Conservation (phyloP, 2,888 invertebrate species). For the Hypselothyrea guttata region DNA sequence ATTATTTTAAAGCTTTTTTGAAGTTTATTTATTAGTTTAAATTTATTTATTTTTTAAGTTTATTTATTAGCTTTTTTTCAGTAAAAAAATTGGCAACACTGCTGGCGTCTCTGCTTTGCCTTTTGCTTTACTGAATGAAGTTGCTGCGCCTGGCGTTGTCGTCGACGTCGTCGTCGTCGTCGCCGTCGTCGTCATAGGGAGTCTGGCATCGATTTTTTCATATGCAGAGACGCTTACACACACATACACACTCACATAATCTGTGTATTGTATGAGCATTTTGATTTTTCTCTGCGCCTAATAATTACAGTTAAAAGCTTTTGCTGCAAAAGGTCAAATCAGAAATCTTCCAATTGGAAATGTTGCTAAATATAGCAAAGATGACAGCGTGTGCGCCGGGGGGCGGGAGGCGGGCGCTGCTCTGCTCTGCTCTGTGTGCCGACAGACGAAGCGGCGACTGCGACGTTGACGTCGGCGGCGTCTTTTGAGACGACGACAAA, state of each 20-base stretch:
- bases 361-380: constrained; percentile 66
- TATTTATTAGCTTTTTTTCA: too few species aligned
- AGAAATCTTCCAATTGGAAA: constrained; percentile 62
- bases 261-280: constrained; percentile 21
- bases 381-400: constrained; percentile 37
- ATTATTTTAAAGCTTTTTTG: too few species aligned
- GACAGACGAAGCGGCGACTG: constrained; percentile 58
- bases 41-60: too few species aligned
- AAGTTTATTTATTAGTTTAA: too few species aligned
- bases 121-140: constrained; percentile 72
- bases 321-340: constrained; percentile 71
- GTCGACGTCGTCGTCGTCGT: constrained; percentile 30
- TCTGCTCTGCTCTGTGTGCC: constrained; percentile 31
- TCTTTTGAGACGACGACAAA: constrained; percentile 64
- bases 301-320: constrained; percentile 62
- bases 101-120: constrained; percentile 36
- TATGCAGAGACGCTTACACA: constrained; percentile 56
- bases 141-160: constrained; percentile 54
- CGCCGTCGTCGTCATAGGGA: constrained; percentile 55
- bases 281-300: constrained; percentile 41
- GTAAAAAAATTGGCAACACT: too few species aligned
- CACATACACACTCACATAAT: constrained; percentile 23
- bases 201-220: constrained; percentile 77
- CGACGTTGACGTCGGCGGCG: constrained; percentile 30
- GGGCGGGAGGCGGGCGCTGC: constrained; percentile 35